Base-by-base conservation (phyloP, 2,888 invertebrate genomes). In the Pollenia griseotomentosa region DNA sequence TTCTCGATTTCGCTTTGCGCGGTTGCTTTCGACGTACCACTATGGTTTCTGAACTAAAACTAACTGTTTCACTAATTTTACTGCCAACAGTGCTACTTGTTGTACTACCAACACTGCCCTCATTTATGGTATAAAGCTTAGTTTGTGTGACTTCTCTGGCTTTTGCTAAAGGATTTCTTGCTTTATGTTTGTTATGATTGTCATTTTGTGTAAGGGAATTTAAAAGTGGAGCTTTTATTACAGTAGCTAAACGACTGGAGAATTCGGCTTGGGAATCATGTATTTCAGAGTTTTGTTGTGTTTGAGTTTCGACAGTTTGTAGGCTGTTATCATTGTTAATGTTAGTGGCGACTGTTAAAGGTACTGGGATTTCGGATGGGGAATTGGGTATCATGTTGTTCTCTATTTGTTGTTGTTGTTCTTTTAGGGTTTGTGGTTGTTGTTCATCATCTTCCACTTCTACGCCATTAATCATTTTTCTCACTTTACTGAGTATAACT, bases 401-500 rank as follows among this genome's bases (percentile, higher is more conserved):
- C 46, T 70, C 75, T 68, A 44, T 53, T 53, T 65, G 68, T 53
- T 42, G 53, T 79, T 61, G 81, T 77, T 83, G 77, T 80, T 70
- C 46, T 70, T 42, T 46, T 79, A 74, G 79, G 16, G 65, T 61
- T 44, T 71, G 71, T 73, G 86, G 42, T 59, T 77, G 59, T 86
- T 83, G 80, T 83, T 81, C 83, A 23, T 83, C 80, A 59, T 79
- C 80, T 23, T 71, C 77, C 44, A 42, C 53, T 65, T 78, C 70
- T 73, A 73, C 77, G 61, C 88, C 80, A 78, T 88, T 74, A n/a
- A 19, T 42, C 65, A 90, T 87, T 78, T 90, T 90, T 71, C 89
- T 88, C 81, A 92, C 92, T 93, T 93, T 93, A 90, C 93, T 93
- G 85, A 94, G 89, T 86, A 93, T 92, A 85, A 93, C 93, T 90